Evolutionary conservation across 2,113 vertebrate species (phyloP).

Genomic region (Gopherus flavomarginatus): DNA sequence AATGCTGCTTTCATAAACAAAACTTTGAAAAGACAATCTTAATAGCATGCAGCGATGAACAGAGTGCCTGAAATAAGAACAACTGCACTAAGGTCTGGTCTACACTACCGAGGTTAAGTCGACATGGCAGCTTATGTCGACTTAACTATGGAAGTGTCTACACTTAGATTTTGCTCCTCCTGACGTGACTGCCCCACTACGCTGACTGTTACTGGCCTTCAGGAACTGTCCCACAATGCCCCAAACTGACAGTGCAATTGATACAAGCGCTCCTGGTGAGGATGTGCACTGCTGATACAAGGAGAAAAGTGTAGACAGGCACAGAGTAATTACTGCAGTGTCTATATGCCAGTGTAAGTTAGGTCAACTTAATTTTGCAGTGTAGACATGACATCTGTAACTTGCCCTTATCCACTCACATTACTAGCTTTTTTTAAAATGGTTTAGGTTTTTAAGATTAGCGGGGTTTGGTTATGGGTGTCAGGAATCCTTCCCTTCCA

Average conservation of each 20-base stretch:
- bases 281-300: background rate
- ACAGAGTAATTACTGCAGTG: background rate
- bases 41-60: slow-evolving; percentile 21
- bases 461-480: background rate
- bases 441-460: slow-evolving; percentile 12
- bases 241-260: background rate
- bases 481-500: background rate
- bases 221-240: background rate
- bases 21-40: slow-evolving; percentile 68
- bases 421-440: slow-evolving; percentile 34
- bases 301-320: background rate
- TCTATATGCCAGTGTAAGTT: background rate
- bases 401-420: slow-evolving; percentile 46
- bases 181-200: background rate
- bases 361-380: background rate
- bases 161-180: background rate
- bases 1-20: slow-evolving; percentile 62
- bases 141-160: background rate
- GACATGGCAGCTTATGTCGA: background rate
- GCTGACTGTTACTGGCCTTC: background rate
- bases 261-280: background rate
- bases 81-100: slow-evolving; percentile 11
- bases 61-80: slow-evolving; percentile 49
- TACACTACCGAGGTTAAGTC: background rate
- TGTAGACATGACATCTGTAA: background rate